A percentile compares a stretch with the other conserved stretches of the same genome.
These are phyloP conservation scores for Xenopus petersii DNA, from an alignment of 2,797 vertebrate genomes.

Conservation along the genomic window DNA sequence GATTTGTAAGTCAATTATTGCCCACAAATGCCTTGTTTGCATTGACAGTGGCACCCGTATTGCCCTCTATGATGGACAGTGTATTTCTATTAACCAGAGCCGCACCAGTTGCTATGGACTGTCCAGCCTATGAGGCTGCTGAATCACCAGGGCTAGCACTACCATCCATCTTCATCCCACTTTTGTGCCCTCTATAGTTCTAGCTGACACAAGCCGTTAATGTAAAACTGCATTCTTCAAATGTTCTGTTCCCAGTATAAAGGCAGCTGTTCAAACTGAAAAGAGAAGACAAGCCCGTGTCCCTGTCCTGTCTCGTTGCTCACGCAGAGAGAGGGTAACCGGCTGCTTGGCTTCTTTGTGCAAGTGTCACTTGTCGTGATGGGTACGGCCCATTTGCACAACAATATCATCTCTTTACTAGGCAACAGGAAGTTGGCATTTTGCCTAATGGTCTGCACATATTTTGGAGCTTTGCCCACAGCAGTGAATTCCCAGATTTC, in stretches of 20 bases:
- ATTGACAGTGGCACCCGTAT: too few species aligned
- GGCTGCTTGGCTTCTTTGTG: neutral
- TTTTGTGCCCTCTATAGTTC: too few species aligned
- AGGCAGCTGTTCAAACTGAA: neutral
- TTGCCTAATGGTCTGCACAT: conserved; percentile 1
- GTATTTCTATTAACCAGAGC: too few species aligned
- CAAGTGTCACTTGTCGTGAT: conserved; percentile 3
- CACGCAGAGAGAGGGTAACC: neutral
- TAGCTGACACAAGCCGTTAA: too few species aligned
- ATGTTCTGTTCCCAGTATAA: neutral
- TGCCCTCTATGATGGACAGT: too few species aligned
- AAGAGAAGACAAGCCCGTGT: neutral
- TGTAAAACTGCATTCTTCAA: neutral
- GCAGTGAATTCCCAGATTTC: neutral
- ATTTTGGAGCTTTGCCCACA: neutral
- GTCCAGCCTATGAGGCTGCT: too few species aligned
- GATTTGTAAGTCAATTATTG: too few species aligned
- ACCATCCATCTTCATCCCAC: too few species aligned
- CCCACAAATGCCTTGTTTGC: too few species aligned
- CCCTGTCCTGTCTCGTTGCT: neutral
- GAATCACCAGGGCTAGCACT: too few species aligned
- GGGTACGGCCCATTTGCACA: too few species aligned
- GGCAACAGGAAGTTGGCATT: neutral
- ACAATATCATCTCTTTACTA: neutral
- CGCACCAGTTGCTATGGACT: too few species aligned